These are phyloP conservation scores for Oxyura jamaicensis DNA, from an alignment of 2,113 vertebrate species.

Conservation along the genomic window DNA sequence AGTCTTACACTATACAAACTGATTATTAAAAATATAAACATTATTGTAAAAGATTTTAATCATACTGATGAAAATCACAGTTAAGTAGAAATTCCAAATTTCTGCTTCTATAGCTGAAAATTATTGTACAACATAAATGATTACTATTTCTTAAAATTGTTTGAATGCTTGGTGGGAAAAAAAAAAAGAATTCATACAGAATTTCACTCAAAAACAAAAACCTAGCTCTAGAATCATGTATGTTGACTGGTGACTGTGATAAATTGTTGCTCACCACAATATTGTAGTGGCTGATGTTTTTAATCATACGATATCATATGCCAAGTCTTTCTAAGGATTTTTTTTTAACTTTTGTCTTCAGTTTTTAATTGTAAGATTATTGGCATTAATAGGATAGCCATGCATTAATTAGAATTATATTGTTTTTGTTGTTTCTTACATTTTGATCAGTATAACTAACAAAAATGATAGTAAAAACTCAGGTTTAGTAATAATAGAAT, in stretches of 20 bases:
- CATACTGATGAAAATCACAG: neutral
- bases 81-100: neutral
- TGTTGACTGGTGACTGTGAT: neutral
- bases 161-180: neutral
- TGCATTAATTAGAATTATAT: neutral
- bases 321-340: neutral
- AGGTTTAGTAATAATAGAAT: neutral
- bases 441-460: neutral
- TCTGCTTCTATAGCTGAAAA: neutral
- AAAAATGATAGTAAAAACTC: neutral
- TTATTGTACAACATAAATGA: neutral
- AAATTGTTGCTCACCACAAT: neutral
- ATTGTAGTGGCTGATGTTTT: neutral
- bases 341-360: neutral
- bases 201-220: neutral
- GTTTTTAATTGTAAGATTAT: neutral
- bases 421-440: neutral
- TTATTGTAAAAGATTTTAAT: neutral
- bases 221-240: neutral
- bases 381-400: neutral
- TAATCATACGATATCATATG: neutral
- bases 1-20: neutral
- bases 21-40: neutral
- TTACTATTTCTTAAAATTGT: neutral
- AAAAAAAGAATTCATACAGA: neutral